Evolutionary conservation across 2,797 vertebrate species (phyloP).

Genomic region (Hippoglossus hippoglossus): DNA sequence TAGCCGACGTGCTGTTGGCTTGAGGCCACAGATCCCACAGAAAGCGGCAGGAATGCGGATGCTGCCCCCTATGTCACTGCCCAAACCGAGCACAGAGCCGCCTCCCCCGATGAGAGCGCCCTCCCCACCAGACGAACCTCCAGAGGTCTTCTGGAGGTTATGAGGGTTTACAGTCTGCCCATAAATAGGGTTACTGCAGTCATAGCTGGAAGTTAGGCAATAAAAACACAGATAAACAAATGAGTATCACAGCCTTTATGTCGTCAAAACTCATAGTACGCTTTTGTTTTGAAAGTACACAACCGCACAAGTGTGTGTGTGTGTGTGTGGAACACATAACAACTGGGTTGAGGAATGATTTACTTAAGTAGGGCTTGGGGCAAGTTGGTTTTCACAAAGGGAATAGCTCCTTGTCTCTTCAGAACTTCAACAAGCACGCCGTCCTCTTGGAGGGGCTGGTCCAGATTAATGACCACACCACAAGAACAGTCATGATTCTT

Average conservation of each 20-base stretch:
- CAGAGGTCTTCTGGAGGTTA: conserved; percentile 86
- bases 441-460: conserved; percentile 80
- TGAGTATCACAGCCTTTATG: too few species aligned
- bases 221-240: not conserved
- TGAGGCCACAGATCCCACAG: conserved; percentile 87
- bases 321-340: not conserved
- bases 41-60: conserved; percentile 86
- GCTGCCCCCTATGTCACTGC: conserved; percentile 83
- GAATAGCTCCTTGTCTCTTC: conserved; percentile 93
- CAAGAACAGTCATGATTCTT: conserved; percentile 86
- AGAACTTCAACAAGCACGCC: conserved; percentile 90
- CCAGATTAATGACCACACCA: conserved; percentile 84
- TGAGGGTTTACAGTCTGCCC: conserved; percentile 89
- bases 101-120: conserved; percentile 84
- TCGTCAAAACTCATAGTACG: too few species aligned
- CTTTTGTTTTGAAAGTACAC: not conserved
- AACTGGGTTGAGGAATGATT: conserved; percentile 8
- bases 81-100: conserved; percentile 86
- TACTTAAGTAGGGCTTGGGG: conserved; percentile 91
- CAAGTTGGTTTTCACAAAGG: conserved; percentile 93
- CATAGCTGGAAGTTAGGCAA: conserved; percentile 82
- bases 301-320: not conserved
- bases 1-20: conserved; percentile 82
- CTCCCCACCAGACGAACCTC: conserved; percentile 91
- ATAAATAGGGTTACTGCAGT: conserved; percentile 91